phyloP scores from a whole-genome alignment of 2,888 invertebrate species.

The Yponomeuta plumbellus region DNA sequence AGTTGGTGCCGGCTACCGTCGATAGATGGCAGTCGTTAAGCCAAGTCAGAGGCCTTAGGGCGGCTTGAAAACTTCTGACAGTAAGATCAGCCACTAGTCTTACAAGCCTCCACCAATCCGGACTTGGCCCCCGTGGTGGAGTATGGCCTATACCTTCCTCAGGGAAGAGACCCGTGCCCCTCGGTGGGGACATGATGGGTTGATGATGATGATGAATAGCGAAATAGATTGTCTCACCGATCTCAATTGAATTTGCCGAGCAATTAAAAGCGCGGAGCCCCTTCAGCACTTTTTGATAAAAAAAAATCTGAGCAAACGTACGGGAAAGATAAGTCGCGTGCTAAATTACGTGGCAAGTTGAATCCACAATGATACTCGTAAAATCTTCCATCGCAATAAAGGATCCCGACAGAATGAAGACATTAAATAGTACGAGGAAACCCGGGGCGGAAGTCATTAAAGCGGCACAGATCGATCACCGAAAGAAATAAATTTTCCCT shows the following conservation, averaged over 20 bases:
- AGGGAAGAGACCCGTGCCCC: too few relatives aligned
- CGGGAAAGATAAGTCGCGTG: not conserved
- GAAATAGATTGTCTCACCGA: not conserved
- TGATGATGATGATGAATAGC: too few relatives aligned
- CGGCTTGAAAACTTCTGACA: too few relatives aligned
- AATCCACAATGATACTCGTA: conserved; percentile 14
- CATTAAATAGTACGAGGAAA: conserved; percentile 12
- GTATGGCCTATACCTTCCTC: too few relatives aligned
- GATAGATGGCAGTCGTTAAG: too few relatives aligned
- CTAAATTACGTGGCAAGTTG: conserved; percentile 9
- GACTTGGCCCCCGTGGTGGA: too few relatives aligned
- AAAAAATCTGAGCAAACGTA: not conserved
- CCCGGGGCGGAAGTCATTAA: conserved; percentile 12
- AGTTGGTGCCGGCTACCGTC: too few relatives aligned
- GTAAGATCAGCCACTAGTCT: too few relatives aligned
- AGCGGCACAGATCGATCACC: conserved; percentile 33
- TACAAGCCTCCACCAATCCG: too few relatives aligned
- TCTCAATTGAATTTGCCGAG: not conserved
- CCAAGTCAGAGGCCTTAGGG: too few relatives aligned
- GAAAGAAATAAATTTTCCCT: conserved; percentile 48
- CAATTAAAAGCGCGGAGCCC: not conserved
- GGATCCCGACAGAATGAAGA: conserved; percentile 4
- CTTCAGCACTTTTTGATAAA: not conserved
- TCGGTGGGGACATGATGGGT: too few relatives aligned
- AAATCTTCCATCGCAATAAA: conserved; percentile 8